Conservation (phyloP, 2,113 vertebrate species). For the Probosciger aterrimus region DNA sequence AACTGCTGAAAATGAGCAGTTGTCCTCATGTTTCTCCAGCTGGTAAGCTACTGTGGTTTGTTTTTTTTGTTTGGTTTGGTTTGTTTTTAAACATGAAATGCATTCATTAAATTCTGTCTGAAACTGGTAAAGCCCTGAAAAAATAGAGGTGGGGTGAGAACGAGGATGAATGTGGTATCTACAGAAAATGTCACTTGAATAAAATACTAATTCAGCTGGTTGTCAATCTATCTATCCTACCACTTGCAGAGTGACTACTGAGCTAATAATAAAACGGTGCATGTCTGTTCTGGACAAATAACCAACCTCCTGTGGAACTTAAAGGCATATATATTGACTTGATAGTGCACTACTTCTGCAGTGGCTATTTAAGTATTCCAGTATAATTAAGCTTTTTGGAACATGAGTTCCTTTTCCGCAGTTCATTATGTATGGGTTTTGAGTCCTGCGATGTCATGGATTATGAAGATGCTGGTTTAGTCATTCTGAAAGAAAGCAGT, state of each 20-base stretch:
- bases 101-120: neutral
- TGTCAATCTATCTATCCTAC: neutral
- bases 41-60: conserved; percentile 64
- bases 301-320: neutral
- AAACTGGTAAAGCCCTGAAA: neutral
- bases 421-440: neutral
- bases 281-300: neutral
- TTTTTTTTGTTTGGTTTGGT: neutral
- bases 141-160: neutral
- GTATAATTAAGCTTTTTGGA: neutral
- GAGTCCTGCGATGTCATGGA: neutral
- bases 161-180: neutral
- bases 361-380: neutral
- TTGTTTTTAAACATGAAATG: neutral
- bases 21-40: conserved; percentile 90
- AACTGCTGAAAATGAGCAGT: conserved; percentile 96
- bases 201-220: neutral
- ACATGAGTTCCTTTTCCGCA: accelerated
- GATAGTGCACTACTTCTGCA: neutral
- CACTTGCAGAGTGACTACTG: neutral
- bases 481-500: neutral
- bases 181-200: neutral
- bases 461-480: neutral
- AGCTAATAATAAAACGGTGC: neutral
- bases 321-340: neutral